phyloP scores from a whole-genome alignment of 2,113 vertebrate genomes.

The Semnopithecus entellus region DNA sequence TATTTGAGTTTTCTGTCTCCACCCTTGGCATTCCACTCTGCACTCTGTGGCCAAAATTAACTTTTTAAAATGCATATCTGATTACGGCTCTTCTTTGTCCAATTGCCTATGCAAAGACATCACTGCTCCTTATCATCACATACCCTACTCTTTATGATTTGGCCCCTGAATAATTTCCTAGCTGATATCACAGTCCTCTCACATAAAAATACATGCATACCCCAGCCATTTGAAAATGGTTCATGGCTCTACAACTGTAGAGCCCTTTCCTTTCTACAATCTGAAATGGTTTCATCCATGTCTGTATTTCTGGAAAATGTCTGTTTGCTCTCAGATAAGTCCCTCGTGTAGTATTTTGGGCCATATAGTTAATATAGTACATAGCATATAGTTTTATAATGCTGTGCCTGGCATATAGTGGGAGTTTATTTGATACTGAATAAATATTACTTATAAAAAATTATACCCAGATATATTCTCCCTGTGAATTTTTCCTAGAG shows the following conservation, averaged over 20 bases:
- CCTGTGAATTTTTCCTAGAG: background rate
- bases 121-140: background rate
- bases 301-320: background rate
- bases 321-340: background rate
- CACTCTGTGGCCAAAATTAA: background rate
- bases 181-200: background rate
- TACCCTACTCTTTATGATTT: background rate
- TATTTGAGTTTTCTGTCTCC: background rate
- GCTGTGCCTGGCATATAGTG: background rate
- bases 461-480: background rate
- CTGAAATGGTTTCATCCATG: background rate
- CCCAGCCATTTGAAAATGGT: background rate
- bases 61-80: background rate
- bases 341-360: background rate
- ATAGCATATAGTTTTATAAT: background rate
- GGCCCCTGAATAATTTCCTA: background rate
- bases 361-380: background rate
- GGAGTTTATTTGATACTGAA: background rate
- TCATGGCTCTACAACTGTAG: background rate
- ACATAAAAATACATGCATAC: background rate
- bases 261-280: too few relatives aligned
- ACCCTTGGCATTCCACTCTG: background rate
- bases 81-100: background rate
- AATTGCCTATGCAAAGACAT: background rate
- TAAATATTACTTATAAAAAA: background rate